Conservation (phyloP, 1,140 invertebrate species). For the Nylanderia fulva region DNA sequence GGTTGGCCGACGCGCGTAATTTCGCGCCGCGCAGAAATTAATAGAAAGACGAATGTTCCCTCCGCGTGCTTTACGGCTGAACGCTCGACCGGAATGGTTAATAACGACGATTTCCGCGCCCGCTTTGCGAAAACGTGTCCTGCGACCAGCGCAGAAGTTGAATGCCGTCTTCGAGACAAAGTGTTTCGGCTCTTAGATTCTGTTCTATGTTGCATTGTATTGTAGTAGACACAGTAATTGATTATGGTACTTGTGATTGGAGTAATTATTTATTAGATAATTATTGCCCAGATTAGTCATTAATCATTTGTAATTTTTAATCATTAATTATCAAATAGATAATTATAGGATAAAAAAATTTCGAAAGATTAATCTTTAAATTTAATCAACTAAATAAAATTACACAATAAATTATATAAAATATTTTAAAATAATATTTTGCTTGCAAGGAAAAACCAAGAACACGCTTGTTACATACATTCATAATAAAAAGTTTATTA, state of each 20-base stretch:
- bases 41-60: constrained; percentile 74
- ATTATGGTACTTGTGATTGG: background rate
- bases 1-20: constrained; percentile 73
- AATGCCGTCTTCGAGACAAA: background rate
- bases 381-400: too few relatives aligned
- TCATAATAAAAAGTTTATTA: background rate
- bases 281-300: background rate
- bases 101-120: constrained; percentile 48
- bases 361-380: too few relatives aligned
- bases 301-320: background rate
- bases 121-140: constrained; percentile 23
- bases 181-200: background rate
- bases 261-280: background rate
- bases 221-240: background rate
- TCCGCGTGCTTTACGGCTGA: constrained; percentile 52
- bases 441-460: too few relatives aligned
- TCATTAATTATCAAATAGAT: too few relatives aligned
- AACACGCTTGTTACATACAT: too few relatives aligned
- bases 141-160: constrained; percentile 14
- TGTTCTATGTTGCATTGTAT: background rate
- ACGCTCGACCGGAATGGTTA: constrained; percentile 54
- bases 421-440: background rate
- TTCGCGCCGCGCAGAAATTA: constrained; percentile 70
- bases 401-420: background rate
- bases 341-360: too few relatives aligned